Base-by-base conservation (phyloP, 2,797 vertebrate genomes). In the Schizopygopsis pylzovi region DNA sequence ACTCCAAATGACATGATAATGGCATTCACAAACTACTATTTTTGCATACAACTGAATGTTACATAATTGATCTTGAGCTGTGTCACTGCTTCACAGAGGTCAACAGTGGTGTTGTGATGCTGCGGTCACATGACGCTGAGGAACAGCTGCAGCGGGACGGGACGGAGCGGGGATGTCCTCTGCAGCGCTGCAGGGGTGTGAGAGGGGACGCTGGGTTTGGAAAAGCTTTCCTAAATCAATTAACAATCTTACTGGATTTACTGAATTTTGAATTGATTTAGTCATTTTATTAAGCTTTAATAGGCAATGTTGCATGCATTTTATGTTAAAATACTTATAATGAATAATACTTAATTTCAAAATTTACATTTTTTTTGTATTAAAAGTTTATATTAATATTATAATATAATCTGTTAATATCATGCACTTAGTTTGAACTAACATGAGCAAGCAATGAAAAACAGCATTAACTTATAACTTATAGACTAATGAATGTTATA, bases 101-200 rank as follows among this genome's bases (percentile, higher is more conserved):
- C 43, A 33, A 33, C 28, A 33, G 18, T 65, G 33, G 78, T n/a
- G 59, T 37, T 80, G 18, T 72, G 25, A 86, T n/a, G 68, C 33
- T 92, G 90, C 88, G 89, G 92, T 94, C 94, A 95, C 92, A 86
- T 94, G 94, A 94, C 88, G 70, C 63, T 86, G 90, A 90, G 49
- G 88, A 92, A 91, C 93, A 95, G 93, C 93, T 94, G 93, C 81
- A 73, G n/a, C n/a, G 67, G 43, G 63, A 25, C 59, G n/a, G 59
- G n/a, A 28, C 13, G 13, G 28, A 59, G 54, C 90, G 86, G 79
- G 89, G 89, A 91, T 84, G 86, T 81, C 84, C 73, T 89, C 76
- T 79, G 76, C 75, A 81, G 68, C 68, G 76, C 76, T 83, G 84
- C 63, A 63, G 77, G 70, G 79, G 89, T 90, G 82, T 67, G 85